phyloP scores from a whole-genome alignment of 2,888 invertebrate genomes.

The Parnassius smintheus region DNA sequence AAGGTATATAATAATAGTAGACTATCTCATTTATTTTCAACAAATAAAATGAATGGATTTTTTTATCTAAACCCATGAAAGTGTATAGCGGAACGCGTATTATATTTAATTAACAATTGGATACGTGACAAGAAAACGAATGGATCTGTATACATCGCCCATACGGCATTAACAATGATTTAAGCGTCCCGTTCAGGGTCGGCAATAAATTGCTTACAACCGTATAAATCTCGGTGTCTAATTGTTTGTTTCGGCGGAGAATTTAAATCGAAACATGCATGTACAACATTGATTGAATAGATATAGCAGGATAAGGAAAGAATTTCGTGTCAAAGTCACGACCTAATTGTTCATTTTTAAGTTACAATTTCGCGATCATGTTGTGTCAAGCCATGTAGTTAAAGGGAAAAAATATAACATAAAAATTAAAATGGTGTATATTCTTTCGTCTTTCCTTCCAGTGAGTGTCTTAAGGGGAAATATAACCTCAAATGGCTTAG shows the following conservation, averaged over 20 bases:
- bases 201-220: slow-evolving; percentile 16
- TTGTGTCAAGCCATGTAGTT: too few species aligned
- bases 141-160: slow-evolving; percentile 17
- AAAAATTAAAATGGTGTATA: too few species aligned
- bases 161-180: slow-evolving; percentile 24
- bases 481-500: too few species aligned
- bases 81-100: slow-evolving; percentile 12
- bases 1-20: background rate
- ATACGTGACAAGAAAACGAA: slow-evolving; percentile 26
- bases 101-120: slow-evolving; percentile 29
- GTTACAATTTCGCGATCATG: too few species aligned
- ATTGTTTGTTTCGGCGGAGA: slow-evolving; percentile 1
- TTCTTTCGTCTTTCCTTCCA: too few species aligned
- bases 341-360: too few species aligned
- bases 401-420: too few species aligned
- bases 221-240: slow-evolving; percentile 13
- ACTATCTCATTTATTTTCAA: slow-evolving; percentile 17
- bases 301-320: background rate
- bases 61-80: slow-evolving; percentile 16
- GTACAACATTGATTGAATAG: background rate
- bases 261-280: slow-evolving; percentile 14
- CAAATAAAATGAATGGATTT: slow-evolving; percentile 15
- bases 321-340: too few species aligned
- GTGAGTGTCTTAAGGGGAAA: too few species aligned
- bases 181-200: slow-evolving; percentile 23